Evolutionary conservation across 1,140 invertebrate species (phyloP), one percentile per base, ranked within the genome.

Genomic region (Augochlora pura): DNA sequence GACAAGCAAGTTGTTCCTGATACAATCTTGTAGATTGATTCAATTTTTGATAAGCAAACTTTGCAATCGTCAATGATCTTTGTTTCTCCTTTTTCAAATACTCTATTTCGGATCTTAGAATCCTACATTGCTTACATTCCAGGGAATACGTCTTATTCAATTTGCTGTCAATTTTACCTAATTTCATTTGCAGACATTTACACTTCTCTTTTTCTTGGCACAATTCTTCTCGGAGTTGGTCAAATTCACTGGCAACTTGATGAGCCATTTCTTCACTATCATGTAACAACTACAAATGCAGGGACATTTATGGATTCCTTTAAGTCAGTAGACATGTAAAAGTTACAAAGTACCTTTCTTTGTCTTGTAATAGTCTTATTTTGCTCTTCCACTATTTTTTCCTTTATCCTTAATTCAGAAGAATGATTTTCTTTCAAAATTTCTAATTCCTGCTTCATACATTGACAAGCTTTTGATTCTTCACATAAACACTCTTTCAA

Each of bases 331-430:
- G 21, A 73, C 59, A 23, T n/a, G 39, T 23, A 60, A 63, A 52
- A 10, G 12, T 21, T 6, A 42, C n/a, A 8, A 3, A 57, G 69
- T 87, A 90, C 89, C 63, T 87, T 86, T 82, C 86, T 90, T 49
- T 88, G 85, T 70, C 79, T 90, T 32, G 83, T 72, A 25, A 90
- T 89, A 10, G 85, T 90, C 59, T 87, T 86, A 49, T 67, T 75
- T 59, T 89, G 88, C 39, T 90, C 88, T 2, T 66, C 68, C 60
- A 90, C 86, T 32, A 90, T 89, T 66, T 88, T 88, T 16, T 90
- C 87, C 66, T 90, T 90, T 32, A 88, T 85, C 72, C 85, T 87
- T 21, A 88, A 21, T 63, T 88, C 87, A 57, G 79, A 90, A 63
- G 72, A 82, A 66, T 87, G 66, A 38, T 81, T 85, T 18, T 90